Base-by-base conservation (phyloP, 1,140 invertebrate species). In the Pseudomyrmex concolor region DNA sequence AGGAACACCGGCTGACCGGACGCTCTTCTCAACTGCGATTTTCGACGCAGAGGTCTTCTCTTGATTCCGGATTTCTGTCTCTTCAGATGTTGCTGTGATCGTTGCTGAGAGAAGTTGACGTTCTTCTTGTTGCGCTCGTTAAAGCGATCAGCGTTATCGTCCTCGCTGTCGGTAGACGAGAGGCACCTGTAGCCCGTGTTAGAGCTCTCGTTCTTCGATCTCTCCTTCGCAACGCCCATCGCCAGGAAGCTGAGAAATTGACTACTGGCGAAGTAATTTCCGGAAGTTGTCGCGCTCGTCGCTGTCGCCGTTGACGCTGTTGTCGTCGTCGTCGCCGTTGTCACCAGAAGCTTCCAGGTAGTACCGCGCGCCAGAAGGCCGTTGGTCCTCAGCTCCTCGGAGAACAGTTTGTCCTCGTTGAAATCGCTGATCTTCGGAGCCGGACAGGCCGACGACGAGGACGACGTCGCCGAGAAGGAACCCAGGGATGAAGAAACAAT, bases 401-500 rank as follows among this genome's bases (percentile, higher is more conserved):
- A 94, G 17, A 92, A 93, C 17, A 94, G 86, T 54, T 94, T 94
- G 10, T 94, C 94, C 68, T 94, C 94, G 77, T 94, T 94, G 74
- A 94, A 94, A 43, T 94, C 93, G 59, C 93, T 94, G 63, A 94
- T 94, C 76, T 94, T 94, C 7, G 92, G 92, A 1, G 85, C 80
- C 0, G 89, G 91, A 80, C 84, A 90, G 0, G 86, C 84, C 2
- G 90, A 92, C 9, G 91, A 92, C 2, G 91, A 91, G 1, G 92
- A 93, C 7, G 91, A 92, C 0, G 91, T 89, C 2, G 92, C 83
- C 0, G 92, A 93, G 9, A 91, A 91, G 0, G 91, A 93, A 3
- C 91, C 91, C 0, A 90, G 60, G 0, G 90, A 91, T 0, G 91
- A 92, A 0, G 90, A 89, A 25, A 89, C 80, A 0, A 86, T 45